phyloP scores from a whole-genome alignment of 2,797 vertebrate species.

The Taeniopygia guttata region DNA sequence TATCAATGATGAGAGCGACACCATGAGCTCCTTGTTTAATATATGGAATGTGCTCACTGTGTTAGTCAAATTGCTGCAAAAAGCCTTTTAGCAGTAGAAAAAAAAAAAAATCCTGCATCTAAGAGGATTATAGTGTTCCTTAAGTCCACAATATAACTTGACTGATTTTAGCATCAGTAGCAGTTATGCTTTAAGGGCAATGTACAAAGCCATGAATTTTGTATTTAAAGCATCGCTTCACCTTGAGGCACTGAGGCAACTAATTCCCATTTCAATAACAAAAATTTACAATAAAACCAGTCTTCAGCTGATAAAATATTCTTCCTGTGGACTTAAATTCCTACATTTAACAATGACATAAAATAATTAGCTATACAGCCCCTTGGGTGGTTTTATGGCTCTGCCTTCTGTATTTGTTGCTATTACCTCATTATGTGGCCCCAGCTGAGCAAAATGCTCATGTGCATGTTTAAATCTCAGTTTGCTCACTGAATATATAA shows the following conservation, averaged over 20 bases:
- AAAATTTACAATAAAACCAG: neutral
- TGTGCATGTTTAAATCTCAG: neutral
- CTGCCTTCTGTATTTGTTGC: neutral
- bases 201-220: neutral
- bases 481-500: neutral
- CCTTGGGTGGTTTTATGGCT: neutral
- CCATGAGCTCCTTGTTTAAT: neutral
- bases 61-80: neutral
- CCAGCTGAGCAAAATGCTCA: neutral
- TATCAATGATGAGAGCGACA: neutral
- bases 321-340: neutral
- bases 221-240: neutral
- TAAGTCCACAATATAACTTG: neutral
- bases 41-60: neutral
- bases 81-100: neutral
- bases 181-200: neutral
- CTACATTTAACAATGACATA: neutral
- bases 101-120: neutral
- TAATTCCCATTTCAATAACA: neutral
- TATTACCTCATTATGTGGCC: neutral
- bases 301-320: slow-evolving; percentile 5
- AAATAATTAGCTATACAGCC: neutral
- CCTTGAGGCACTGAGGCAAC: neutral
- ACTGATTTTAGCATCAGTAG: neutral
- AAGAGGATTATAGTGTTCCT: slow-evolving; percentile 23